These are phyloP conservation scores for Scaptomyza tumidula DNA, from an alignment of 2,888 invertebrate genomes.

Conservation along the genomic window DNA sequence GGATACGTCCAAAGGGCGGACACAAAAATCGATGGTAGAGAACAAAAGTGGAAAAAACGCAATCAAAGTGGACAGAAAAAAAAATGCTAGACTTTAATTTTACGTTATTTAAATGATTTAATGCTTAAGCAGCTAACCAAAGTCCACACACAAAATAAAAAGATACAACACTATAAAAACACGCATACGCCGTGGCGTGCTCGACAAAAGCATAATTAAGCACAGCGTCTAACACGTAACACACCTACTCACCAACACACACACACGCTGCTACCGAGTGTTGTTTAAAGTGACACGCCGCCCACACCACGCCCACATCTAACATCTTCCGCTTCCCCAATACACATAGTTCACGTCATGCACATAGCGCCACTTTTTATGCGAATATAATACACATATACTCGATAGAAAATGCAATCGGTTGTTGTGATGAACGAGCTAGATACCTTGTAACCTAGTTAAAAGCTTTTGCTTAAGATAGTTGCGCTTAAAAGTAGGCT, in stretches of 20 bases:
- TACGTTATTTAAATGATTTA: constrained; percentile 56
- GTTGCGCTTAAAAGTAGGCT: constrained; percentile 24
- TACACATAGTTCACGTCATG: constrained; percentile 54
- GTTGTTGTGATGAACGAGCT: constrained; percentile 6
- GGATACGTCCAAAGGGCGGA: constrained; percentile 23
- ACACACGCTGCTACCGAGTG: constrained; percentile 14
- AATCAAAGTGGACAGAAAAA: constrained; percentile 29
- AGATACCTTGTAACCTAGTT: constrained; percentile 11
- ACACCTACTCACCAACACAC: constrained; percentile 22
- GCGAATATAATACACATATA: constrained; percentile 15
- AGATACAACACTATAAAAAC: constrained; percentile 30
- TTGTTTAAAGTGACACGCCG: constrained; percentile 40
- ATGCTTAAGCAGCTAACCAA: constrained; percentile 46
- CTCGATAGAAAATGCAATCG: constrained; percentile 1
- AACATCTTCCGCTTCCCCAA: constrained; percentile 27
- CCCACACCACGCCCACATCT: constrained; percentile 48
- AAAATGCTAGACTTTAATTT: constrained; percentile 23
- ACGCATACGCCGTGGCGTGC: constrained; percentile 65
- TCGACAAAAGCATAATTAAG: constrained; percentile 64
- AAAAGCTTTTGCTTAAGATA: neutral
- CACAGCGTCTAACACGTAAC: constrained; percentile 46
- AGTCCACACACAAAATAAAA: constrained; percentile 6
- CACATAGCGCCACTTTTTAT: constrained; percentile 68
- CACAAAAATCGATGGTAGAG: constrained; percentile 53
- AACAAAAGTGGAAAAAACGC: neutral